These are phyloP conservation scores for Dipodomys ordii DNA, from an alignment of 2,113 vertebrate species.

Conservation along the genomic window DNA sequence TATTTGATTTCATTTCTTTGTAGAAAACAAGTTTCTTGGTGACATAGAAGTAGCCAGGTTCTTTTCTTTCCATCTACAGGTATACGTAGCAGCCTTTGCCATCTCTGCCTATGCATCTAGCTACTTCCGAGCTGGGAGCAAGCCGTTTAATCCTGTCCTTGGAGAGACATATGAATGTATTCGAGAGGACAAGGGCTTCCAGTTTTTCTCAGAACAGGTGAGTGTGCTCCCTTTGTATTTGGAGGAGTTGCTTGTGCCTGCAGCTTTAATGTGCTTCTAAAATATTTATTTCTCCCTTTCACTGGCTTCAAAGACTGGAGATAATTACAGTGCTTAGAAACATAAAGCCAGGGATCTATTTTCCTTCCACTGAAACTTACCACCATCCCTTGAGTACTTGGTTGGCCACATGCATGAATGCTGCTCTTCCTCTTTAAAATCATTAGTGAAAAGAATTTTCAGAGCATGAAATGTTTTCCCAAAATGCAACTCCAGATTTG, in stretches of 20 bases:
- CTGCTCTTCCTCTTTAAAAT: background rate
- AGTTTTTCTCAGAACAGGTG: constrained; percentile 97
- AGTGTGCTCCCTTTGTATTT: constrained; percentile 40
- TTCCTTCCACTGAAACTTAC: background rate
- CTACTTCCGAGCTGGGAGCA: constrained; percentile 96
- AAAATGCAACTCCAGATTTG: background rate
- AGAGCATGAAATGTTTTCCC: background rate
- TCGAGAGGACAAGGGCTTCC: constrained; percentile 95
- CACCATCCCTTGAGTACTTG: background rate
- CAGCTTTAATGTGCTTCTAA: constrained; percentile 51
- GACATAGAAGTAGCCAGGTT: background rate
- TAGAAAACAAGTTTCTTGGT: background rate
- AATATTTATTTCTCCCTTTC: constrained; percentile 47
- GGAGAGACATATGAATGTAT: constrained; percentile 98
- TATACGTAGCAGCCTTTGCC: constrained; percentile 96
- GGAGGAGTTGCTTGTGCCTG: constrained; percentile 40
- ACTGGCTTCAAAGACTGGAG: constrained; percentile 38
- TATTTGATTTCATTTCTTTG: background rate
- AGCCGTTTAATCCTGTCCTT: constrained; percentile 97
- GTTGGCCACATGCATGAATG: accelerated
- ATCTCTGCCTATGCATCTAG: constrained; percentile 96
- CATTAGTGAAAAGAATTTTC: background rate
- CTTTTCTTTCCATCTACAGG: constrained; percentile 85
- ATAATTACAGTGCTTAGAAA: constrained; percentile 29
- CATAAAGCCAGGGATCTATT: background rate